Conservation (phyloP, 2,888 invertebrate genomes). For the Esperia sulphurella region DNA sequence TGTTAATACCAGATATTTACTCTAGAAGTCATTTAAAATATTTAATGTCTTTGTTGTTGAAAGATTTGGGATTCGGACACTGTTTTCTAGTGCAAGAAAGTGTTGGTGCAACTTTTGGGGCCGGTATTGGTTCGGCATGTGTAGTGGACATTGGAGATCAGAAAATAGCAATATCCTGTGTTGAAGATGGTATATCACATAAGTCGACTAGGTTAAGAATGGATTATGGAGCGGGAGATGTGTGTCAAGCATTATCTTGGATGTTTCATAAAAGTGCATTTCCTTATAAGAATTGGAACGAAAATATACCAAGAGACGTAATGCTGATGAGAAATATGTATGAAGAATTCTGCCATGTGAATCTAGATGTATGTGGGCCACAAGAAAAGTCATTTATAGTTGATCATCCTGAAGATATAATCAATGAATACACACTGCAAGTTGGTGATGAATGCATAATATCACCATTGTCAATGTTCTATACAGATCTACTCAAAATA, state of each 20-base stretch:
- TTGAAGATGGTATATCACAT: conserved; percentile 97
- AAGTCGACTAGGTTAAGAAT: conserved; percentile 89
- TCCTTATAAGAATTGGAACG: conserved; percentile 90
- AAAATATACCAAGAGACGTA: conserved; percentile 86
- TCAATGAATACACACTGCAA: conserved; percentile 86
- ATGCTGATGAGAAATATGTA: conserved; percentile 90
- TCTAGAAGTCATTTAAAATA: conserved; percentile 91
- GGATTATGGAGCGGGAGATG: conserved; percentile 95
- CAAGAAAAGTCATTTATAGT: conserved; percentile 89
- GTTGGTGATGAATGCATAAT: conserved; percentile 96
- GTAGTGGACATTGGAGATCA: conserved; percentile 97
- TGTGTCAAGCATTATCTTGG: conserved; percentile 93
- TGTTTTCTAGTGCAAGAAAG: conserved; percentile 90
- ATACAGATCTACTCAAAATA: conserved; percentile 91
- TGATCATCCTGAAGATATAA: conserved; percentile 83
- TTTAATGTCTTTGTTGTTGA: conserved; percentile 87
- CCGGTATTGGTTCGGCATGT: conserved; percentile 86
- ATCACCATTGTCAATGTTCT: conserved; percentile 92
- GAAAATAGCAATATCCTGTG: conserved; percentile 96
- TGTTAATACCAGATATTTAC: conserved; percentile 94
- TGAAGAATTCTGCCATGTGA: conserved; percentile 94
- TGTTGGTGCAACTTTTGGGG: conserved; percentile 74
- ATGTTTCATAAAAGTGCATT: conserved; percentile 93
- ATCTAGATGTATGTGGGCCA: conserved; percentile 93
- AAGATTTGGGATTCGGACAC: conserved; percentile 90